Percentiles rank a stretch among this genome's conserved stretches.
Evolutionary conservation across 2,888 invertebrate species (phyloP).

Genomic region (Protophormia terraenovae): DNA sequence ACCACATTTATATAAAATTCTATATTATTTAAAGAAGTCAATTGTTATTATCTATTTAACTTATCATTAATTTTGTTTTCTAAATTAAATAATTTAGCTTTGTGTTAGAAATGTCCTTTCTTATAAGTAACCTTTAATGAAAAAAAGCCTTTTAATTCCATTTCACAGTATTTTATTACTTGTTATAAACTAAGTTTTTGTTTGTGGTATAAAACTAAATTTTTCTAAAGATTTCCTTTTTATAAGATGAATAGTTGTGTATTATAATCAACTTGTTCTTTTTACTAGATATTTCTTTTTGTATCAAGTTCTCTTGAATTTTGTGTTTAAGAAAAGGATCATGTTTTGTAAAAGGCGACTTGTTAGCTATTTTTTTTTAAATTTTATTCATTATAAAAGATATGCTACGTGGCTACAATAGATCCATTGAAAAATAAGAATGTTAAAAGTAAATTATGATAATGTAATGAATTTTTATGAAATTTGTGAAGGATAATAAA

Average conservation of each 20-base stretch:
- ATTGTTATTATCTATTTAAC: background rate
- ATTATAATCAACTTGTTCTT: conserved; percentile 11
- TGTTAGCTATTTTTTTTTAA: conserved; percentile 19
- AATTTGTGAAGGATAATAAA: conserved; percentile 13
- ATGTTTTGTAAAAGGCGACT: conserved; percentile 7
- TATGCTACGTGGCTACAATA: conserved; percentile 40
- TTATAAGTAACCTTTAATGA: background rate
- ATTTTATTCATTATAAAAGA: conserved; percentile 51
- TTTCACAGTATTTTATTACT: background rate
- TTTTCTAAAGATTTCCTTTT: conserved; percentile 31
- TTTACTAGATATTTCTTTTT: background rate
- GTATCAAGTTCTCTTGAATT: background rate
- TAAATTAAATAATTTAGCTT: background rate
- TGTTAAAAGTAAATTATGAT: background rate
- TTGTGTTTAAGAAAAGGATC: background rate
- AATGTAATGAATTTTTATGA: conserved; percentile 7
- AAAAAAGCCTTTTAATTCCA: background rate
- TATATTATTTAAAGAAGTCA: too few species aligned
- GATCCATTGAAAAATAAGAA: conserved; percentile 36
- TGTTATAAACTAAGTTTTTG: background rate
- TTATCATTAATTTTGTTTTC: background rate
- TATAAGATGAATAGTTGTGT: background rate
- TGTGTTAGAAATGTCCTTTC: background rate
- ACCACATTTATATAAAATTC: too few species aligned
- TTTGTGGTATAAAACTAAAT: conserved; percentile 6